These are phyloP conservation scores for Ophiodon elongatus DNA, from an alignment of 2,113 vertebrate species.

Conservation along the genomic window DNA sequence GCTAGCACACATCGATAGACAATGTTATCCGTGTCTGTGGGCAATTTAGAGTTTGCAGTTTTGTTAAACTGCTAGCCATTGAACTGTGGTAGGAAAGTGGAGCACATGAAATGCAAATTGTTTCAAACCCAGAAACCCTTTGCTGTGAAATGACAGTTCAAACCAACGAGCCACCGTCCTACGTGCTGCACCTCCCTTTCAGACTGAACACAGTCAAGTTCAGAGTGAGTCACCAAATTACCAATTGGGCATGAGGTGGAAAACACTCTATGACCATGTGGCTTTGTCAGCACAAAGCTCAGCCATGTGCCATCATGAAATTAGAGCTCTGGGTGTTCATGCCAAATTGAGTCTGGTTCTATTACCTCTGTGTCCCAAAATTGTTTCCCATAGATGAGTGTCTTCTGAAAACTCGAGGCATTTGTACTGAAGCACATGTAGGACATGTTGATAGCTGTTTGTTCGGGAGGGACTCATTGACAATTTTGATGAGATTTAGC, in stretches of 20 bases:
- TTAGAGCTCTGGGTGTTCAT: conserved; percentile 15
- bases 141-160: conserved; percentile 18
- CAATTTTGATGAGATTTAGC: background rate
- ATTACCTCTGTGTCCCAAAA: background rate
- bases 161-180: background rate
- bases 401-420: background rate
- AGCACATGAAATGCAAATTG: background rate
- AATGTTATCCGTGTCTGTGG: conserved; percentile 9
- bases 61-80: background rate
- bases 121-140: background rate
- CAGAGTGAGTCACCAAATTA: conserved; percentile 19
- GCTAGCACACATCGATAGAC: conserved; percentile 5
- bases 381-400: conserved; percentile 9
- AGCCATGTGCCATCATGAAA: conserved; percentile 11
- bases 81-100: conserved; percentile 1
- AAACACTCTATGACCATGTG: background rate
- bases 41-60: conserved; percentile 29
- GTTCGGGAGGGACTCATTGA: background rate
- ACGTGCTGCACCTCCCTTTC: background rate
- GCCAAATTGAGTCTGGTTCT: background rate
- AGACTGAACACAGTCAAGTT: conserved; percentile 17
- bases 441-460: background rate
- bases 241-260: background rate
- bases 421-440: background rate
- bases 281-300: conserved; percentile 11